Conservation (phyloP, 2,888 invertebrate species). For the Dinocampus coccinellae region DNA sequence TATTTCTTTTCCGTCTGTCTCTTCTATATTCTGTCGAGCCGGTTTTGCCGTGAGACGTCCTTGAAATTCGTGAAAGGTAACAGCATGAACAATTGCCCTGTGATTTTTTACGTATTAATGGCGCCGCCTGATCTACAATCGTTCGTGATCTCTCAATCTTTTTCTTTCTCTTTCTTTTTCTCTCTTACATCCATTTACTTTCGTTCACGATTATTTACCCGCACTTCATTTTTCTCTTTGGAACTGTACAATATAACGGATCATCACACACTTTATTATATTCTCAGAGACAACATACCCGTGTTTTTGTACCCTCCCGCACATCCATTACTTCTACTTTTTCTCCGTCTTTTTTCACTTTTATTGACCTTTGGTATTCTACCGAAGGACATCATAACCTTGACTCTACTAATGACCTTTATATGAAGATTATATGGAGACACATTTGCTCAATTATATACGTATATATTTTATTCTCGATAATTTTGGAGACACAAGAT, state of each 20-base stretch:
- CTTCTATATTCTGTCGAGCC: constrained; percentile 13
- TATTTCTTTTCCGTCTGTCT: neutral
- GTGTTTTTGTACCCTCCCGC: neutral
- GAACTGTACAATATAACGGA: constrained; percentile 6
- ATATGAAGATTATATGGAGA: neutral
- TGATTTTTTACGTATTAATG: constrained; percentile 33
- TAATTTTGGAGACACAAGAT: neutral
- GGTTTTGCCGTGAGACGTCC: constrained; percentile 56
- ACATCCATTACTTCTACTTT: neutral
- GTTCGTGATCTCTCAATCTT: constrained; percentile 37
- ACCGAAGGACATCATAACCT: constrained; percentile 18
- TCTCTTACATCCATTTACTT: neutral
- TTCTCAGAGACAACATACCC: too few species aligned
- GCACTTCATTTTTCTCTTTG: neutral
- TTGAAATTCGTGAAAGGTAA: constrained; percentile 67
- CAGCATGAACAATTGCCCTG: constrained; percentile 51
- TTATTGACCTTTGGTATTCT: neutral
- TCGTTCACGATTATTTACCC: neutral
- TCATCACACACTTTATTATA: constrained; percentile 5
- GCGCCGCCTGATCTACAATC: constrained; percentile 41
- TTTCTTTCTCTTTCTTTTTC: neutral
- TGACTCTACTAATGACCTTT: constrained; percentile 9
- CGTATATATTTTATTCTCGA: too few species aligned
- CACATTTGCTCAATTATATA: neutral
- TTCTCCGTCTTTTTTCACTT: neutral